Percentiles rank a stretch among this genome's conserved stretches.
phyloP scores from a whole-genome alignment of 2,888 invertebrate genomes.

The Chydorus sphaericus region DNA sequence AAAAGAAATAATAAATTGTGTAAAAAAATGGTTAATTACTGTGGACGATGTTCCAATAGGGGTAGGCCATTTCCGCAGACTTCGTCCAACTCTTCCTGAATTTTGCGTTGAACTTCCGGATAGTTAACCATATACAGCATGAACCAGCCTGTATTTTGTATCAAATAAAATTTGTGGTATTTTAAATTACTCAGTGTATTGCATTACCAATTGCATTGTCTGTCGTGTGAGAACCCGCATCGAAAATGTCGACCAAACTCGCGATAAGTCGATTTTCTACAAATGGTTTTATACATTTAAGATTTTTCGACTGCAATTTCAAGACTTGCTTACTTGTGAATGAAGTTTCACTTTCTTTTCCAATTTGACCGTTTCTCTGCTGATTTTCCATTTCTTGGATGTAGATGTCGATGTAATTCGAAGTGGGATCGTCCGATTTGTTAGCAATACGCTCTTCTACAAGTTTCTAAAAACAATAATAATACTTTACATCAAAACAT shows the following conservation, averaged over 20 bases:
- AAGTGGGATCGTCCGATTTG: too few relatives aligned
- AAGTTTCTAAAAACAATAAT: too few relatives aligned
- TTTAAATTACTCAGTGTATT: neutral
- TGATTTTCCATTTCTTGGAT: slow-evolving; percentile 20
- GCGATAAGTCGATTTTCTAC: slow-evolving; percentile 19
- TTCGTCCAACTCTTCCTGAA: slow-evolving; percentile 20
- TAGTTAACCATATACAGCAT: slow-evolving; percentile 20
- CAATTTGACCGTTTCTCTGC: too few relatives aligned
- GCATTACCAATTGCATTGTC: neutral
- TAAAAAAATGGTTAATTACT: too few relatives aligned
- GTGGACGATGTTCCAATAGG: slow-evolving; percentile 16
- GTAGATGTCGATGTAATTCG: slow-evolving; percentile 23
- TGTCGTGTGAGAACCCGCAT: slow-evolving; percentile 14
- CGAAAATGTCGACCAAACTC: slow-evolving; percentile 20
- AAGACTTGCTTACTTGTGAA: slow-evolving; percentile 18
- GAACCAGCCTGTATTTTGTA: slow-evolving; percentile 17
- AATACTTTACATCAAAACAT: too few relatives aligned
- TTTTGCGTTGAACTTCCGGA: slow-evolving; percentile 19
- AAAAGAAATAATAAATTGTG: too few relatives aligned
- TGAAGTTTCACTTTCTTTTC: slow-evolving; percentile 14
- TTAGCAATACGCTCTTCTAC: too few relatives aligned
- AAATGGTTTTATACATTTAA: neutral
- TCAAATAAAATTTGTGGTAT: neutral
- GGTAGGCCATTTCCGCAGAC: slow-evolving; percentile 17
- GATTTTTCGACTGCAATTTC: neutral